Evolutionary conservation across 2,888 invertebrate genomes (phyloP), one percentile per base, ranked within the genome.

Genomic region (Drosophila tanythrix): DNA sequence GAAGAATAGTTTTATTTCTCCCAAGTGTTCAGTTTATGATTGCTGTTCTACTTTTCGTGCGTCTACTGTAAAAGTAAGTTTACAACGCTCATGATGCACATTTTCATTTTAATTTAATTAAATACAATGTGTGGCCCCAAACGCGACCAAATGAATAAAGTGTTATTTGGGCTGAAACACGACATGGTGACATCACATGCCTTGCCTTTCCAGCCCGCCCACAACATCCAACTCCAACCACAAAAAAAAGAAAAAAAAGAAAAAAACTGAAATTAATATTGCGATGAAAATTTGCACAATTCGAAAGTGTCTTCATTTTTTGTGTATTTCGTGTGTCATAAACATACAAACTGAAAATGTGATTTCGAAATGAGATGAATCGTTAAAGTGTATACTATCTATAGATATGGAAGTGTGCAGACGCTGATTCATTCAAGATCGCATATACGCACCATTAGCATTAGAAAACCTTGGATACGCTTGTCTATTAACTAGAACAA

Each of bases 401-500:
- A 65, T 58, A 64, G 65, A 65, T 52, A 46, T 46, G 46, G 46
- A 25, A 25, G 46, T 62, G 51, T 48, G 31, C 38, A 43, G 48
- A 58, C 4, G 67, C 71, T 79, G 88, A 88, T 73, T 85, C 85
- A 88, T 64, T 68, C 61, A 68, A 82, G 76, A 83, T 80, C 72
- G 68, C 60, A 73, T 50, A 89, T 89, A 91, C 91, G 74, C 84
- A 91, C 91, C 92, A 81, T 90, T 87, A 83, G 82, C 88, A 84
- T 81, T 88, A 79, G 84, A 92, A 91, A 91, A 91, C 91, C 91
- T 90, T 84, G 72, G 66, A 72, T 73, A 58, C 51, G 70, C 53
- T 76, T 65, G 59, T 55, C 69, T n/a, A 66, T 67, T 74, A 71
- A 70, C 68, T 78, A 69, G 74, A 78, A 82, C 82, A 79, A 80